phyloP scores from a whole-genome alignment of 2,888 invertebrate species.

The Drosophila birchii region DNA sequence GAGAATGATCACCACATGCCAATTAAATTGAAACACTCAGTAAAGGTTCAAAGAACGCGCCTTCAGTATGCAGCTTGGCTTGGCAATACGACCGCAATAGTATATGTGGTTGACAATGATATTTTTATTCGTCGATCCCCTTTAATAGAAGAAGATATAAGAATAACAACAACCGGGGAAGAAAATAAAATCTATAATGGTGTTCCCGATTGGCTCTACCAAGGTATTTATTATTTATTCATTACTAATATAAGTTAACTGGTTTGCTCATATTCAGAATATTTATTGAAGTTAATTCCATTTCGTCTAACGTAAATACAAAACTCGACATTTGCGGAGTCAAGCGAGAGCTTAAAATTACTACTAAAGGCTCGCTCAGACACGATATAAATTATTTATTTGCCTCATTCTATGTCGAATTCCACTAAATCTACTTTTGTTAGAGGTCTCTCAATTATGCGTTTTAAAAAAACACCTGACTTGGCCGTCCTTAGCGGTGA shows the following conservation, averaged over 20 bases:
- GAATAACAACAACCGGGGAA: slow-evolving; percentile 90
- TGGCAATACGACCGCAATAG: slow-evolving; percentile 90
- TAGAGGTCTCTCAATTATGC: too few relatives aligned
- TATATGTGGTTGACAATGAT: slow-evolving; percentile 94
- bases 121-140: slow-evolving; percentile 93
- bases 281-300: neutral
- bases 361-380: too few relatives aligned
- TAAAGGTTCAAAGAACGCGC: slow-evolving; percentile 89
- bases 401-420: too few relatives aligned
- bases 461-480: too few relatives aligned
- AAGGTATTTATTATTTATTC: slow-evolving; percentile 87
- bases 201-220: slow-evolving; percentile 98
- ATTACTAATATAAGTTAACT: neutral
- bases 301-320: neutral
- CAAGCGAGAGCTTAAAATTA: too few relatives aligned
- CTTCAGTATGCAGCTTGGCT: slow-evolving; percentile 94
- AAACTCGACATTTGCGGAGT: too few relatives aligned
- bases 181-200: slow-evolving; percentile 95
- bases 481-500: too few relatives aligned
- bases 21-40: slow-evolving; percentile 91
- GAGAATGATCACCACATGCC: slow-evolving; percentile 95
- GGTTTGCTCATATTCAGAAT: neutral
- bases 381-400: too few relatives aligned
- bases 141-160: slow-evolving; percentile 87
- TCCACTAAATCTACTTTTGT: too few relatives aligned